Conservation (phyloP, 2,113 vertebrate species). For the Pyrgilauda ruficollis region DNA sequence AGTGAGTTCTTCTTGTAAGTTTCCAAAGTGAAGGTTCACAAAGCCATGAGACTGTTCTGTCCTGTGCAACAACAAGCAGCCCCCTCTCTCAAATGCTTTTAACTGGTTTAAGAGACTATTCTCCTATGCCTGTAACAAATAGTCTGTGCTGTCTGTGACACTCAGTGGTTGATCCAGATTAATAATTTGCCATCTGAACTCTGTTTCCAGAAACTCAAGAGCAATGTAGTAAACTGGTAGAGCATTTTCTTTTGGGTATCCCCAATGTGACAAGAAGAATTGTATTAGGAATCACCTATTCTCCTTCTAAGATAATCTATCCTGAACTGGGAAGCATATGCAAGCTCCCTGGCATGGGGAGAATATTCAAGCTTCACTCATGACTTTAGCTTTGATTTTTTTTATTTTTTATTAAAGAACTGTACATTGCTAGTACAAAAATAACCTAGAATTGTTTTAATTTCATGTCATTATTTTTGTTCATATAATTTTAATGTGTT, state of each 20-base stretch:
- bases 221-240: not conserved
- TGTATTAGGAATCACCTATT: not conserved
- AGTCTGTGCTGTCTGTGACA: not conserved
- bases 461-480: not conserved
- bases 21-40: not conserved
- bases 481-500: not conserved
- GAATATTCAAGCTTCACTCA: not conserved
- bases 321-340: not conserved
- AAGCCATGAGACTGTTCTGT: not conserved
- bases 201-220: not conserved
- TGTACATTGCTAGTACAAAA: not conserved
- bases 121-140: not conserved
- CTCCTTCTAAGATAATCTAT: not conserved
- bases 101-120: not conserved
- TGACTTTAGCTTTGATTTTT: not conserved
- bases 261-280: not conserved
- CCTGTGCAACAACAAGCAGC: fast-evolving
- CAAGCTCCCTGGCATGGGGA: not conserved
- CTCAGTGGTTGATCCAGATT: not conserved
- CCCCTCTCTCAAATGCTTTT: not conserved
- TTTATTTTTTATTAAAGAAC: not conserved
- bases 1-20: not conserved
- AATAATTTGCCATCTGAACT: not conserved
- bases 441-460: not conserved
- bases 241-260: not conserved